Evolutionary conservation across 2,888 invertebrate species (phyloP).

Genomic region (Mesopsocus fuscifrons): DNA sequence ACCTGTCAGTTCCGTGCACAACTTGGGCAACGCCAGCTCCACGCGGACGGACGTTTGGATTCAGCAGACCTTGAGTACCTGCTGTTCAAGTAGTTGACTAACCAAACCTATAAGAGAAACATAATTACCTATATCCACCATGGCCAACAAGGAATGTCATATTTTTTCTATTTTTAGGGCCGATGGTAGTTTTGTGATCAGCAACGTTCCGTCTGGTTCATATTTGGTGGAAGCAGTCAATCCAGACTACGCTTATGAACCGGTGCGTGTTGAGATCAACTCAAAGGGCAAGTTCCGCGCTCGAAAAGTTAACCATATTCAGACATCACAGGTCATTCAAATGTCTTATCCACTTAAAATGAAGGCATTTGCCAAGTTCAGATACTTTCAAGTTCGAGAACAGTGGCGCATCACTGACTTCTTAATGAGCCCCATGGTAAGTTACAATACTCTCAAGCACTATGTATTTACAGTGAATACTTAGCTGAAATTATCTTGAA

Average conservation of each 20-base stretch:
- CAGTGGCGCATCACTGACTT: conserved; percentile 96
- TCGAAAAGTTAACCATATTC: conserved; percentile 82
- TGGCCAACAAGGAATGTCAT: too few species aligned
- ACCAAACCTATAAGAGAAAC: too few species aligned
- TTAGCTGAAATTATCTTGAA: neutral
- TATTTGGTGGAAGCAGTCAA: conserved; percentile 85
- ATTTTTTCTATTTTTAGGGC: conserved; percentile 43
- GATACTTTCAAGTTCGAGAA: conserved; percentile 84
- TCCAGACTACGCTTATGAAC: conserved; percentile 83
- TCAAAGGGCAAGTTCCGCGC: conserved; percentile 93
- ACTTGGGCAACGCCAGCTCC: too few species aligned
- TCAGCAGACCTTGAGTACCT: too few species aligned
- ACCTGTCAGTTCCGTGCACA: too few species aligned
- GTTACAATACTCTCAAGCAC: neutral
- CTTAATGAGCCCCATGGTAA: conserved; percentile 84
- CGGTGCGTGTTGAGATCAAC: conserved; percentile 90
- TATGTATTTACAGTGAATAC: too few species aligned
- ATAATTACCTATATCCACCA: too few species aligned
- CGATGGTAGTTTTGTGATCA: conserved; percentile 79
- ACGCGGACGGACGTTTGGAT: too few species aligned
- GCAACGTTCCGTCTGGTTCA: conserved; percentile 78
- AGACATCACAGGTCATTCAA: conserved; percentile 75
- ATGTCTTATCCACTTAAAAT: conserved; percentile 84
- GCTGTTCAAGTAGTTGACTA: too few species aligned
- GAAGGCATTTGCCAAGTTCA: conserved; percentile 59